Conservation (phyloP, 2,888 invertebrate genomes). For the Oxyteleia sp. region DNA sequence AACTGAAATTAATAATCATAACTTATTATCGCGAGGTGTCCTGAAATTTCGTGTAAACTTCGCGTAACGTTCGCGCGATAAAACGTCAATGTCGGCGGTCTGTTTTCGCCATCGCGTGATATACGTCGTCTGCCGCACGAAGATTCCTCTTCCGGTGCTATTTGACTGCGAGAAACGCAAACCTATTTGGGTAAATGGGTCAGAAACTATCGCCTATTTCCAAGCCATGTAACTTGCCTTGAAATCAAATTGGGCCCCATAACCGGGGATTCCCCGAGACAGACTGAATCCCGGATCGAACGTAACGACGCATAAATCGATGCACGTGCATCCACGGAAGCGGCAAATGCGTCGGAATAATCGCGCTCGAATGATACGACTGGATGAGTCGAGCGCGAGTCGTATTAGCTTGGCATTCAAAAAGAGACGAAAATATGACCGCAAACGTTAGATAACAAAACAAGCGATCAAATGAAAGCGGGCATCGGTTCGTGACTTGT, state of each 20-base stretch:
- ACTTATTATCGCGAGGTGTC: slow-evolving; percentile 7
- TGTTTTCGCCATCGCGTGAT: slow-evolving; percentile 44
- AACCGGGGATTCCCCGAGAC: slow-evolving; percentile 45
- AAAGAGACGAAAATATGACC: not conserved
- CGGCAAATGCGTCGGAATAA: slow-evolving; percentile 72
- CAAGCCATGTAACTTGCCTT: slow-evolving; percentile 82
- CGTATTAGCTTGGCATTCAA: not conserved
- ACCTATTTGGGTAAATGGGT: slow-evolving; percentile 85
- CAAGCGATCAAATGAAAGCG: slow-evolving; percentile 1
- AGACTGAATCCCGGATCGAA: slow-evolving; percentile 55
- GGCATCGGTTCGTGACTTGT: slow-evolving; percentile 13
- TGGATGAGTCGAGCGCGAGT: slow-evolving; percentile 38
- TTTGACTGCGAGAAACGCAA: slow-evolving; percentile 62
- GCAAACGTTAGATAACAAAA: slow-evolving; percentile 16
- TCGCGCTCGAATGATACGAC: slow-evolving; percentile 60
- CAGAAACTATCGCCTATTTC: slow-evolving; percentile 85
- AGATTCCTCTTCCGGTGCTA: slow-evolving; percentile 58
- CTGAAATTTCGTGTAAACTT: slow-evolving; percentile 13
- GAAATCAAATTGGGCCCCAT: slow-evolving; percentile 79
- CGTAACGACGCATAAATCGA: slow-evolving; percentile 36
- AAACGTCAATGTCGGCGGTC: slow-evolving; percentile 32
- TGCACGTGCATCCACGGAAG: slow-evolving; percentile 36
- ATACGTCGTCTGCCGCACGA: slow-evolving; percentile 57
- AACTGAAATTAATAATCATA: slow-evolving; percentile 34
- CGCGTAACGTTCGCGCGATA: slow-evolving; percentile 7